Percentiles rank a stretch among this genome's conserved stretches.
These are phyloP conservation scores for Taphrorychus bicolor DNA, from an alignment of 2,888 invertebrate species.

Conservation along the genomic window DNA sequence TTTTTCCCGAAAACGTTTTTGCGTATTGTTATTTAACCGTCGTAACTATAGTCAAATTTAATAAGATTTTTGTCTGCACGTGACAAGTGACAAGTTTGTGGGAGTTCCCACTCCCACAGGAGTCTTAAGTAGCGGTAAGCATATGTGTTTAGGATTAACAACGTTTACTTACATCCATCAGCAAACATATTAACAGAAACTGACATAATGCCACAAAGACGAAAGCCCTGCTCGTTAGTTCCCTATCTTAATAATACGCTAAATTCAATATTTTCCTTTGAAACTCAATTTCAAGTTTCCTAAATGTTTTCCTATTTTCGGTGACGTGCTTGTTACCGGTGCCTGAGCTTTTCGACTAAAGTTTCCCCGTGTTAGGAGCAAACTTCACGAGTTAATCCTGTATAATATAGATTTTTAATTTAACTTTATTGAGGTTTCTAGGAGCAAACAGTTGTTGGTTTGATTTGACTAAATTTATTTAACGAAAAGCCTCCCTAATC, in stretches of 20 bases:
- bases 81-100: no score
- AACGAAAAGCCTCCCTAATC: no score
- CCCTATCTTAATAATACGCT: slow-evolving; percentile 4
- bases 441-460: no score
- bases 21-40: no score
- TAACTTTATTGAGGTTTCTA: neutral
- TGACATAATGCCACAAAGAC: slow-evolving; percentile 4
- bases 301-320: slow-evolving; percentile 13
- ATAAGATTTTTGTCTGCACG: no score
- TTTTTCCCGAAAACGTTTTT: no score
- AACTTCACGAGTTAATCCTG: slow-evolving; percentile 1
- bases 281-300: slow-evolving; percentile 13
- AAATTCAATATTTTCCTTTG: slow-evolving; percentile 12
- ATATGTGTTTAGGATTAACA: slow-evolving; percentile 1
- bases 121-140: no score
- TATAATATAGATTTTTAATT: neutral
- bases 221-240: neutral
- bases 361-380: neutral
- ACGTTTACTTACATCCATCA: neutral
- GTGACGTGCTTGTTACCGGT: slow-evolving; percentile 11
- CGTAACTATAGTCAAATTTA: no score
- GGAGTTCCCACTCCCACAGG: no score
- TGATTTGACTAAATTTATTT: no score
- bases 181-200: neutral
- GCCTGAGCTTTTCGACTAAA: slow-evolving; percentile 5